Evolutionary conservation across 2,797 vertebrate genomes (phyloP).

Genomic region (Siniperca obscura): DNA sequence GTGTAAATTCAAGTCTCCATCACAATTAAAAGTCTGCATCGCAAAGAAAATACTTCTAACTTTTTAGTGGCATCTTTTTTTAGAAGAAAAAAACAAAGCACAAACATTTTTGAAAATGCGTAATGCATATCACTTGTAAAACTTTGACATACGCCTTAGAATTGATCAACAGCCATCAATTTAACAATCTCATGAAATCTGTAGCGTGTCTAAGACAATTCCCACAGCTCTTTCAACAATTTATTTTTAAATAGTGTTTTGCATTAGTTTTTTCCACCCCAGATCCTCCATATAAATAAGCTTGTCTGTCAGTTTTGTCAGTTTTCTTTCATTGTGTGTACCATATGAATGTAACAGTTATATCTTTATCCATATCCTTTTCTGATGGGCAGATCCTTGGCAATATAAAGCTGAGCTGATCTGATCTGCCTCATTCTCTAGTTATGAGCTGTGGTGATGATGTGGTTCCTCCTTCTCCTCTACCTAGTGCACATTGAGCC

Average conservation of each 20-base stretch:
- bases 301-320: neutral
- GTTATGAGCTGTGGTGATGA: slow-evolving; percentile 38
- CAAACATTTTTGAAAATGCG: neutral
- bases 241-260: neutral
- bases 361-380: neutral
- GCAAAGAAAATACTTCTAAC: too few species aligned
- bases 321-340: neutral
- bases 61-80: neutral
- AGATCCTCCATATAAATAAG: neutral
- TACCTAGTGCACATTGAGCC: neutral
- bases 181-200: neutral
- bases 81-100: neutral
- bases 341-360: neutral
- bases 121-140: neutral
- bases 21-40: neutral
- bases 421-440: slow-evolving; percentile 30
- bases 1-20: neutral
- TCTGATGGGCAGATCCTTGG: slow-evolving; percentile 12
- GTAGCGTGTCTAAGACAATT: neutral
- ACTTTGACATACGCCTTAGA: neutral
- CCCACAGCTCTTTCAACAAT: neutral
- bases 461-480: slow-evolving; percentile 64
- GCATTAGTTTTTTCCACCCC: neutral
- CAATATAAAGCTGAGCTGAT: slow-evolving; percentile 54
- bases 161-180: neutral